Conservation (phyloP, 2,888 invertebrate species). For the Scrobipalpa costella region DNA sequence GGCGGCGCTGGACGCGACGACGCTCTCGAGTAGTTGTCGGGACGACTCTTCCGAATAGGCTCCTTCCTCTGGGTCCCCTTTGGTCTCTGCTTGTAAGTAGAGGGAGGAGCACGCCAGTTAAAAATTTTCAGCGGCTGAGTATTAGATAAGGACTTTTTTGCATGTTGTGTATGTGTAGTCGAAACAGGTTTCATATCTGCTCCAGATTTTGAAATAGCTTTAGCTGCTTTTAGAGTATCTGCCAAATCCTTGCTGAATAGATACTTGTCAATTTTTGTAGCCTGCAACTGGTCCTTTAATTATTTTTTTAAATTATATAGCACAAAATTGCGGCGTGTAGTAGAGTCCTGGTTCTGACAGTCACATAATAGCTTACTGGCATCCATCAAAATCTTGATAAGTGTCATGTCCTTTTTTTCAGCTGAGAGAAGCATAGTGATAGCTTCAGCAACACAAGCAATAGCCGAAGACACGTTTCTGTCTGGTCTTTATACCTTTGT, state of each 20-base stretch:
- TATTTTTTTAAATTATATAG: conserved; percentile 34
- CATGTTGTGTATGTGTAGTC: not conserved
- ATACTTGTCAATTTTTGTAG: conserved; percentile 33
- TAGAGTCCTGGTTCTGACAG: conserved; percentile 32
- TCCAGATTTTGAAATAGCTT: conserved; percentile 31
- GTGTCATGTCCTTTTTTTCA: conserved; percentile 16
- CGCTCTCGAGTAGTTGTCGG: conserved; percentile 21
- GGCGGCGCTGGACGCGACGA: conserved; percentile 9
- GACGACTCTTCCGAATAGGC: conserved; percentile 22
- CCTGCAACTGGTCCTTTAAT: conserved; percentile 33
- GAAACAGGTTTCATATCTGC: too few species aligned
- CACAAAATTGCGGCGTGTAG: conserved; percentile 31
- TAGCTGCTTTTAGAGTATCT: conserved; percentile 35
- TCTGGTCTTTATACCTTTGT: conserved; percentile 8
- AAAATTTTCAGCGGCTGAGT: conserved; percentile 20
- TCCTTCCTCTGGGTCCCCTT: conserved; percentile 27
- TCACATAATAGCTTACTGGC: conserved; percentile 29
- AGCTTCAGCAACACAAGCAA: conserved; percentile 1
- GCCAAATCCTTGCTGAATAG: conserved; percentile 33
- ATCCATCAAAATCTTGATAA: conserved; percentile 33
- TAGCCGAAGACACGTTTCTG: conserved; percentile 4
- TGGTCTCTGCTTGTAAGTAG: conserved; percentile 21
- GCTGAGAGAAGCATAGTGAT: not conserved
- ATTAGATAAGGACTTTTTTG: conserved; percentile 6
- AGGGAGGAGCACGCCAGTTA: conserved; percentile 31